These are phyloP conservation scores for Drosophila hamatofila DNA, from an alignment of 2,888 invertebrate species.

Conservation along the genomic window DNA sequence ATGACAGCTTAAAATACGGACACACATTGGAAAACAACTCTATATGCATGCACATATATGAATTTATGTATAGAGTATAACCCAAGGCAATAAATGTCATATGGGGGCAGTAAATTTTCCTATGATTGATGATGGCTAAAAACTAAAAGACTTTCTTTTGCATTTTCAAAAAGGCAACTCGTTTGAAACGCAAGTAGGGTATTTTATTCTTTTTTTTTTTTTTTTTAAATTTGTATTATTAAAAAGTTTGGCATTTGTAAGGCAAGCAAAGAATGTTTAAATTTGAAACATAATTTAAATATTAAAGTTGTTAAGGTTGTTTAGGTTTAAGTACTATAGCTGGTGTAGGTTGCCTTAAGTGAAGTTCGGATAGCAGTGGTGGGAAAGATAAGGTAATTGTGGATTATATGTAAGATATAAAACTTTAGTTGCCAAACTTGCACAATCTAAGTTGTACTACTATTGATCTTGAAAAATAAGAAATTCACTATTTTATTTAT, in stretches of 20 bases:
- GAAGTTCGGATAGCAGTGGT: no score
- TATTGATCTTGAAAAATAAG: no score
- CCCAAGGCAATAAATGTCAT: background rate
- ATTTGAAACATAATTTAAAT: background rate
- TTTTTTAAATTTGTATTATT: no score
- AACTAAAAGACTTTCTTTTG: background rate
- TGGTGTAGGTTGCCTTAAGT: no score
- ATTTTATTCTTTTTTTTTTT: no score
- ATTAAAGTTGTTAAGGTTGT: background rate
- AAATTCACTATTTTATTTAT: no score
- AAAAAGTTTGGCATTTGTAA: background rate
- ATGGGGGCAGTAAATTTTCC: background rate
- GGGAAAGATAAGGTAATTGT: no score
- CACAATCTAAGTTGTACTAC: no score
- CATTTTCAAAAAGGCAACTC: background rate
- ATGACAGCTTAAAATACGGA: constrained; percentile 17
- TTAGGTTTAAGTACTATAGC: background rate
- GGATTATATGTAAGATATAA: no score
- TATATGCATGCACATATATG: background rate
- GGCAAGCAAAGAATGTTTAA: background rate
- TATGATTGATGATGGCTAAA: constrained; percentile 2
- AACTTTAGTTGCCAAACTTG: no score
- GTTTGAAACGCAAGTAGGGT: no score
- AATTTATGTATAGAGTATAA: background rate
- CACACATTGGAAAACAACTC: constrained; percentile 7